Percentiles rank a stretch among this genome's conserved stretches.
phyloP scores from a whole-genome alignment of 37 sponge, comb jelly and placozoan species.

The Lycopodina hypogea region DNA sequence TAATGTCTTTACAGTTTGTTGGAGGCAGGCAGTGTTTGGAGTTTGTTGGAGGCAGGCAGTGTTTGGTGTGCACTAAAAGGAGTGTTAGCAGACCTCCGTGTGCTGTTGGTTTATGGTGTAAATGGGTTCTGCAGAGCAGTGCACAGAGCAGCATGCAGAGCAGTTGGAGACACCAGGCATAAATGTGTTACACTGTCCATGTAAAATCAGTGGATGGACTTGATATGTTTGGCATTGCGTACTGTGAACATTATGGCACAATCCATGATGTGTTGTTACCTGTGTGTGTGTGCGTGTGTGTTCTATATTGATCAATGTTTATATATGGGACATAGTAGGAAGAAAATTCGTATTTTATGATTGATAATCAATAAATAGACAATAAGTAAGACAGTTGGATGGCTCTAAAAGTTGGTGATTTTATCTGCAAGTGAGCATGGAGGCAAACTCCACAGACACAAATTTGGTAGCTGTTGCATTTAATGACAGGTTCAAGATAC shows the following conservation, averaged over 20 bases:
- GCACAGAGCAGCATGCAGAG: background rate
- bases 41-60: conserved; percentile 14
- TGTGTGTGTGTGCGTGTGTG: background rate
- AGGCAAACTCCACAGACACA: conserved; percentile 20
- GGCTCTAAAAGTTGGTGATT: background rate
- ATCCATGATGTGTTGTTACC: background rate
- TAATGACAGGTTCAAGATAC: background rate
- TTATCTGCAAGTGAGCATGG: conserved; percentile 35
- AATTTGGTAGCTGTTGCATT: conserved; percentile 7
- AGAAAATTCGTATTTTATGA: too few relatives aligned
- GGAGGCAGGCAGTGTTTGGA: conserved; percentile 16
- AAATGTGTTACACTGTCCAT: too few relatives aligned
- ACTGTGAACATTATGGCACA: background rate
- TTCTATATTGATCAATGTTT: background rate
- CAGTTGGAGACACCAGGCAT: background rate
- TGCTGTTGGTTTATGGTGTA: conserved; percentile 19
- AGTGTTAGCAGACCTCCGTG: conserved; percentile 11
- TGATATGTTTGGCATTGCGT: background rate
- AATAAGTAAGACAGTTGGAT: background rate
- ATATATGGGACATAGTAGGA: too few relatives aligned
- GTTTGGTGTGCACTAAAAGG: conserved; percentile 46
- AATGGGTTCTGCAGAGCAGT: conserved; percentile 24
- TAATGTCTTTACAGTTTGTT: background rate
- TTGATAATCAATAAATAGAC: too few relatives aligned
- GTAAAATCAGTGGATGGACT: too few relatives aligned